Percentiles rank a stretch among this genome's conserved stretches.
Evolutionary conservation across 2,888 invertebrate species (phyloP).

Genomic region (Caenorhabditis sulstoni): DNA sequence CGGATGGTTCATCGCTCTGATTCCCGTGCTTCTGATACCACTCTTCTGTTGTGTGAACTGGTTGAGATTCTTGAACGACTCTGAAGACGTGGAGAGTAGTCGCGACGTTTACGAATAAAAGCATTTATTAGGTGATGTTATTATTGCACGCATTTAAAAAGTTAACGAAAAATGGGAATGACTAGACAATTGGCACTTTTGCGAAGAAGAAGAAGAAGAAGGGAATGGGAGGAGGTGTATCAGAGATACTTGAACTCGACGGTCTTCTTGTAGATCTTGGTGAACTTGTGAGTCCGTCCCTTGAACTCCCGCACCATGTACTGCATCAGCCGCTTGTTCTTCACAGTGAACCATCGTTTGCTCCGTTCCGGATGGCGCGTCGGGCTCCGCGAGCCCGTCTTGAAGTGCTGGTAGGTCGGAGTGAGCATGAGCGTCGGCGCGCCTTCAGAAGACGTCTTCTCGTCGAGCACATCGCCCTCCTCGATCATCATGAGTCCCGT

Average conservation of each 20-base stretch:
- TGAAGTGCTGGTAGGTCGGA: constrained; percentile 51
- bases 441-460: constrained; percentile 49
- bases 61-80: neutral
- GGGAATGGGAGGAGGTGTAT: no score
- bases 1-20: constrained; percentile 16
- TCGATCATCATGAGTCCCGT: constrained; percentile 67
- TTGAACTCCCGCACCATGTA: constrained; percentile 59
- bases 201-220: neutral
- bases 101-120: neutral
- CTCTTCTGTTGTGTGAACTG: constrained; percentile 2
- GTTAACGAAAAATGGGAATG: constrained; percentile 2
- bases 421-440: constrained; percentile 57
- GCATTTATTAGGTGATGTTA: constrained; percentile 9
- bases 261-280: constrained; percentile 63
- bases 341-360: constrained; percentile 63
- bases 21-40: constrained; percentile 11
- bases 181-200: constrained; percentile 37
- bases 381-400: neutral
- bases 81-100: neutral
- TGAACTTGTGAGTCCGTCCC: constrained; percentile 61
- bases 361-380: constrained; percentile 29
- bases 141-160: constrained; percentile 30
- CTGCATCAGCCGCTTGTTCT: constrained; percentile 64
- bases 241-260: constrained; percentile 57
- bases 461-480: constrained; percentile 63